These are phyloP conservation scores for Gallinago paraguaiae DNA, from an alignment of 2,113 vertebrate genomes.

Conservation along the genomic window DNA sequence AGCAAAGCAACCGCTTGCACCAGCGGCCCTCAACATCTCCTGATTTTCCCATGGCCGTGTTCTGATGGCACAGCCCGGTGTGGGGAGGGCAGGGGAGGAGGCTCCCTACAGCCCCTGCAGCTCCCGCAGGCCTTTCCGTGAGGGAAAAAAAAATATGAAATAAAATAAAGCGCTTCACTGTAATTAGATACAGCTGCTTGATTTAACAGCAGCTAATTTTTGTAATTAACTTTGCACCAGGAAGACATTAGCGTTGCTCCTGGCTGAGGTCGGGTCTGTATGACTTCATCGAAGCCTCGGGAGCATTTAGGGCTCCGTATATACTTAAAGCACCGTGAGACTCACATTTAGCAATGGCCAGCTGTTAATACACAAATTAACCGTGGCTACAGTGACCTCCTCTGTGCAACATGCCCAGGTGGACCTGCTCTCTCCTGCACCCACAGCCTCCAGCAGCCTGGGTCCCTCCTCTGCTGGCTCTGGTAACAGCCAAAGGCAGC, in stretches of 20 bases:
- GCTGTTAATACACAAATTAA: not conserved
- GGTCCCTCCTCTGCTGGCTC: not conserved
- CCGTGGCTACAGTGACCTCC: not conserved
- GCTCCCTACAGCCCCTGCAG: not conserved
- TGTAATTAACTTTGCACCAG: constrained; percentile 48
- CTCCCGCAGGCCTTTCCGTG: not conserved
- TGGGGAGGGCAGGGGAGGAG: not conserved
- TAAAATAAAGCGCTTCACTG: not conserved
- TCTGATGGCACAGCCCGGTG: fast-evolving
- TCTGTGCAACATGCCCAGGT: fast-evolving
- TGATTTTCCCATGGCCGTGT: fast-evolving
- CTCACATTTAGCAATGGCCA: fast-evolving
- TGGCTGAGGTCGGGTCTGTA: not conserved
- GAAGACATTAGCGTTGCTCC: not conserved
- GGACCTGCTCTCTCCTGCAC: constrained; percentile 1
- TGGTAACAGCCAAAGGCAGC: not conserved
- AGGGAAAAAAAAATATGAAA: not conserved
- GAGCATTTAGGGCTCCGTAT: fast-evolving
- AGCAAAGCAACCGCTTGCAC: not conserved
- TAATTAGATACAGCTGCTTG: not conserved
- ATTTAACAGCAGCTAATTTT: constrained; percentile 16
- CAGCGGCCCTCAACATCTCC: not conserved
- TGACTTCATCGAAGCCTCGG: not conserved
- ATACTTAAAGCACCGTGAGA: not conserved
- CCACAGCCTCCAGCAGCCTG: not conserved